phyloP scores from a whole-genome alignment of 2,888 invertebrate species.

The Melipona bicolor region DNA sequence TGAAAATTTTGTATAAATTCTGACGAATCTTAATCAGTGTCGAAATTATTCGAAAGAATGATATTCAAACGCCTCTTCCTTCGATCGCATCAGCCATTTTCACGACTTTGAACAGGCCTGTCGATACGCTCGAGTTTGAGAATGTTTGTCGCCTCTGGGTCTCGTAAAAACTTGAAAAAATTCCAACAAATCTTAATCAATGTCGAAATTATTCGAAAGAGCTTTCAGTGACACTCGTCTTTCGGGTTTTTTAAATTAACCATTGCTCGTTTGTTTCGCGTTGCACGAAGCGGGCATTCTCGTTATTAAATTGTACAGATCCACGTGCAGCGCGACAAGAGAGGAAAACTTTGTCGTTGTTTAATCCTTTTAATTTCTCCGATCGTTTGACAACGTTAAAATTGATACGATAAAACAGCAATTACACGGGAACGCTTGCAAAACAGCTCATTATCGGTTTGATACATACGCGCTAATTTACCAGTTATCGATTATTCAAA shows the following conservation, averaged over 20 bases:
- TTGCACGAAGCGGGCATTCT: neutral
- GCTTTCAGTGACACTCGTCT: neutral
- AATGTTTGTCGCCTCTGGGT: neutral
- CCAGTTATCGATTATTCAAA: conserved; percentile 7
- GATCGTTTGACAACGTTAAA: neutral
- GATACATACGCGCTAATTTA: neutral
- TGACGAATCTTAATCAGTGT: neutral
- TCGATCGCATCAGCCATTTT: neutral
- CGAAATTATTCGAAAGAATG: neutral
- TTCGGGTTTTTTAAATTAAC: neutral
- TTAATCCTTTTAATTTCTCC: conserved; percentile 1
- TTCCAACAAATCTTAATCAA: neutral
- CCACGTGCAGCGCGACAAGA: no score
- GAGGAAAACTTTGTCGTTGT: neutral
- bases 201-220: neutral
- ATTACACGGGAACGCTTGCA: conserved; percentile 1
- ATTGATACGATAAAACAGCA: conserved; percentile 1
- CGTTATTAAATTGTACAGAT: neutral
- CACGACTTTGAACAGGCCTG: neutral
- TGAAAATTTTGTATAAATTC: no score
- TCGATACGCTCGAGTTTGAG: neutral
- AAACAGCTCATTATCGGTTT: conserved; percentile 1
- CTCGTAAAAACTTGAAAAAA: no score
- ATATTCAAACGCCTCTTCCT: neutral
- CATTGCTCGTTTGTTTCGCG: neutral